phyloP scores from a whole-genome alignment of 2,797 vertebrate genomes.

The Enteromius argenteus region DNA sequence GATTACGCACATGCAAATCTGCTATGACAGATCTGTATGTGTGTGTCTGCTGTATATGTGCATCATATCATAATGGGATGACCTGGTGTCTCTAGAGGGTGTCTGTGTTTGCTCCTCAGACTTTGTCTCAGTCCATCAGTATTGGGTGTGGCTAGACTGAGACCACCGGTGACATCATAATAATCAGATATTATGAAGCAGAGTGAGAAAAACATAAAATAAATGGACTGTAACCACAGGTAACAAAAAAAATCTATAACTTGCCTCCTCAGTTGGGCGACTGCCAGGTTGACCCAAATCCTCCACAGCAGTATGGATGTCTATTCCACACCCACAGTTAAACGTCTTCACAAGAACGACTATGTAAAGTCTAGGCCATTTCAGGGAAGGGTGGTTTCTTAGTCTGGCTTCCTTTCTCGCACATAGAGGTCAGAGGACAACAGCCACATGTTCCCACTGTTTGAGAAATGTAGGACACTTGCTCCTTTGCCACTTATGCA shows the following conservation, averaged over 20 bases:
- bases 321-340: constrained; percentile 27
- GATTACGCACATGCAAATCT: not conserved
- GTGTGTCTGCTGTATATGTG: constrained; percentile 13
- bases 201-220: not conserved
- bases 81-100: constrained; percentile 23
- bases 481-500: constrained; percentile 22
- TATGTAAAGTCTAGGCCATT: constrained; percentile 42
- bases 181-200: constrained; percentile 4
- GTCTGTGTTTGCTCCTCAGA: constrained; percentile 13
- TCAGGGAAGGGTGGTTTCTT: constrained; percentile 48
- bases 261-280: constrained; percentile 1
- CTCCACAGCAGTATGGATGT: constrained; percentile 8
- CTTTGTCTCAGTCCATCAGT: constrained; percentile 21
- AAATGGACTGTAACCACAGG: constrained; percentile 5
- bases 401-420: constrained; percentile 50
- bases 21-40: constrained; percentile 11
- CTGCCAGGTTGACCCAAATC: constrained; percentile 31
- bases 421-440: constrained; percentile 54
- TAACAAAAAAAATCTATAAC: constrained; percentile 28
- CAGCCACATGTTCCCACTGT: constrained; percentile 49
- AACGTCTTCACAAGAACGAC: constrained; percentile 36
- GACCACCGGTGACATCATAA: not conserved
- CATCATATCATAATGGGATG: constrained; percentile 39
- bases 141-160: constrained; percentile 11
- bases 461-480: constrained; percentile 32